Conservation (phyloP, 2,113 vertebrate species). For the Aramus guarauna region DNA sequence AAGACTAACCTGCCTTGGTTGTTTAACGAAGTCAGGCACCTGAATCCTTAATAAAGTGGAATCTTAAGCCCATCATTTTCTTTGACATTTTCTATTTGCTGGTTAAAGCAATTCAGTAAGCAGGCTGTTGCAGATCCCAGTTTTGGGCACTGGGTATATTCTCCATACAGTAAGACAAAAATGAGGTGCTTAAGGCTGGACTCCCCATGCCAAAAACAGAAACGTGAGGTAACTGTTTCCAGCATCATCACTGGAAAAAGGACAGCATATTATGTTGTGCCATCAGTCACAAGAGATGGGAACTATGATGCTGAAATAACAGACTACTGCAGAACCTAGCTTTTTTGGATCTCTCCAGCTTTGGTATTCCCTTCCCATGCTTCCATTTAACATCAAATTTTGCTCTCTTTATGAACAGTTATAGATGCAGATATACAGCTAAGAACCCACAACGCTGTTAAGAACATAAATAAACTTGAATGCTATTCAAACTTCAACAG, state of each 20-base stretch:
- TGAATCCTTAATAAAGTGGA: background rate
- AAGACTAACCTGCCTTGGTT: background rate
- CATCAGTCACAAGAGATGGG: background rate
- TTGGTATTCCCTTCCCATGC: background rate
- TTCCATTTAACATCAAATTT: background rate
- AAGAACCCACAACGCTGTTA: background rate
- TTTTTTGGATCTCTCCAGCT: background rate
- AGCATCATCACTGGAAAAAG: background rate
- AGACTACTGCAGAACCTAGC: background rate
- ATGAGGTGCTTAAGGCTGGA: background rate
- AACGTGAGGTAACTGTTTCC: background rate
- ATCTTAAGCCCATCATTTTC: background rate
- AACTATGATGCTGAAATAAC: background rate
- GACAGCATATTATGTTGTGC: background rate
- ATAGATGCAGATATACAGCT: background rate
- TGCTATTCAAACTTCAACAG: background rate
- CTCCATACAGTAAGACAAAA: background rate
- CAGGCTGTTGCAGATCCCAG: background rate
- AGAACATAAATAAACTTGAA: background rate
- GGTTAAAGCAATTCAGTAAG: background rate
- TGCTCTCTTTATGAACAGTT: background rate
- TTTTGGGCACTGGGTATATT: background rate
- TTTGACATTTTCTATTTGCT: background rate
- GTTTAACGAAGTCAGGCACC: background rate
- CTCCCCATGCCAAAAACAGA: background rate